These are phyloP conservation scores for Dendrophyllia cribrosa DNA, from an alignment of 64 coral and sea anemone genomes.

Conservation along the genomic window DNA sequence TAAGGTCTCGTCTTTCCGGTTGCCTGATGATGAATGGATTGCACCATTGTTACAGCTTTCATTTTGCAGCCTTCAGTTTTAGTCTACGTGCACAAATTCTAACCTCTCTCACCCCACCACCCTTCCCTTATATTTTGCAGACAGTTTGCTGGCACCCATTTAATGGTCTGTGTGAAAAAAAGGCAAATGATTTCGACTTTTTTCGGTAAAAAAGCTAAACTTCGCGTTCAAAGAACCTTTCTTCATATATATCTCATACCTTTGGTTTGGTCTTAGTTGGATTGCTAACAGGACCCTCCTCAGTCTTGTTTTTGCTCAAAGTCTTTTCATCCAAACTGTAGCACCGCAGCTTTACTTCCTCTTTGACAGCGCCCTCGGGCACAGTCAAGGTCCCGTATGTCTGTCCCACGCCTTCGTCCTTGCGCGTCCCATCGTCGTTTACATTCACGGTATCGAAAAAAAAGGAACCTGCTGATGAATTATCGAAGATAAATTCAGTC, in stretches of 20 bases:
- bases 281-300: slow-evolving; percentile 70
- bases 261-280: slow-evolving; percentile 71
- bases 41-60: too few species aligned
- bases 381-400: slow-evolving; percentile 94
- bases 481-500: slow-evolving; percentile 45
- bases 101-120: too few species aligned
- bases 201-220: too few species aligned
- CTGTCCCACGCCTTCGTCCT: slow-evolving; percentile 81
- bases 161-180: too few species aligned
- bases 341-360: slow-evolving; percentile 70
- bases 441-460: slow-evolving; percentile 93
- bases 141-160: too few species aligned
- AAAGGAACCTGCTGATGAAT: slow-evolving; percentile 71
- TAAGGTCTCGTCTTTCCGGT: too few species aligned
- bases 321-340: slow-evolving; percentile 79
- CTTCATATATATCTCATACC: not conserved
- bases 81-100: too few species aligned
- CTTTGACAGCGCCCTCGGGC: slow-evolving; percentile 86
- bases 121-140: too few species aligned
- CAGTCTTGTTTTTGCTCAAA: slow-evolving; percentile 32
- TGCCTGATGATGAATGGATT: too few species aligned
- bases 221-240: too few species aligned
- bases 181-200: too few species aligned
- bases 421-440: slow-evolving; percentile 67
- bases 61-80: too few species aligned